Evolutionary conservation across 2,888 invertebrate genomes (phyloP), one percentile per base, ranked within the genome.

Genomic region (Melanotus villosus): DNA sequence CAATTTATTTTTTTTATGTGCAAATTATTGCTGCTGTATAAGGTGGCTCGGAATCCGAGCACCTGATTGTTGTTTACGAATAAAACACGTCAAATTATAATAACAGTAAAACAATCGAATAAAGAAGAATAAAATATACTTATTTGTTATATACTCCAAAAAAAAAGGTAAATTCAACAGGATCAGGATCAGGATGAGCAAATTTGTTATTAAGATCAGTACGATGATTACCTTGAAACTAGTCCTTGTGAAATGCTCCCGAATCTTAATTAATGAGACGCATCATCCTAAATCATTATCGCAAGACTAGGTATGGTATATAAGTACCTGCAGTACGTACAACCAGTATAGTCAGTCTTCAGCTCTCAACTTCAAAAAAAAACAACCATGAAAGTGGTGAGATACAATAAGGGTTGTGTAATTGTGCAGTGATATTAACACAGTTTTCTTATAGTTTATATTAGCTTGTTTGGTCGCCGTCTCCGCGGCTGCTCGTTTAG

Each of bases 401-500:
- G 52, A 32, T 52, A 16, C 5, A 32, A 16, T 52, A 9, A 18
- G 32, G 2, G 32, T 32, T 6, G 32, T 63, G 58, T 68, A 41
- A 38, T 32, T 41, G 41, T 41, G 41, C 41, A 16, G 18, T 16
- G 16, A 5, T 18, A 16, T 41, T 2, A 41, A 26, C 26, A 26
- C 3, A 26, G 7, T 26, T n/a, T 30, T 52, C 16, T 32, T 45
- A n/a, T 84, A 88, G 88, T 77, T 87, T 59, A 78, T 86, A 65
- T 74, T 86, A 57, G 67, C 86, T 18, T 75, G 83, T 16, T 76
- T 86, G 67, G 83, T 82, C 1, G 79, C 85, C 2, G 71, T 82
- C 19, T 84, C 85, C 6, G 64, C 83, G 10, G 87, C 87, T 2
- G 90, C 87, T 3, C 85, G 86, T n/a, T 81, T 90, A 52, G 89